These are phyloP conservation scores for Pogonus chalceus DNA, from an alignment of 1,140 invertebrate species.

Conservation along the genomic window DNA sequence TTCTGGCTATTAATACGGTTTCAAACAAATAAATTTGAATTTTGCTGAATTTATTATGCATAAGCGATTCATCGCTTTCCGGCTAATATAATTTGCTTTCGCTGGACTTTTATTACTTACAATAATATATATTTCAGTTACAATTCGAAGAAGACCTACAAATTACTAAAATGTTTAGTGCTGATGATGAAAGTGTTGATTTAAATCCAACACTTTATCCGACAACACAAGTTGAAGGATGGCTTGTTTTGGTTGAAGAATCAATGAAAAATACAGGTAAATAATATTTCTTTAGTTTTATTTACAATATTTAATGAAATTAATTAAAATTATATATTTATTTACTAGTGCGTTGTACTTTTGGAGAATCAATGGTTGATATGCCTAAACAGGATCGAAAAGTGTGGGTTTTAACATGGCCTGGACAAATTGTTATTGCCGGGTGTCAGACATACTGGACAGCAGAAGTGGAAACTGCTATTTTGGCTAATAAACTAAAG, in stretches of 20 bases:
- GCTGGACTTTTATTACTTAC: too few species aligned
- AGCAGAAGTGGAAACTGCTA: constrained; percentile 45
- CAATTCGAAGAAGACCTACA: constrained; percentile 57
- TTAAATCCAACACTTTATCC: constrained; percentile 54
- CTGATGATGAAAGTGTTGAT: constrained; percentile 61
- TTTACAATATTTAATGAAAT: not conserved
- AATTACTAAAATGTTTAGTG: constrained; percentile 69
- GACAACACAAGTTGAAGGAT: constrained; percentile 64
- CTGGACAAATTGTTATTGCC: constrained; percentile 65
- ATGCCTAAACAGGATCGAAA: constrained; percentile 40
- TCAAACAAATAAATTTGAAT: too few species aligned
- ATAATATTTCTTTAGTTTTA: constrained; percentile 23
- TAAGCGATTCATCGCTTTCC: too few species aligned
- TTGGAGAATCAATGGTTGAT: constrained; percentile 42
- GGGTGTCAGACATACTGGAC: constrained; percentile 54
- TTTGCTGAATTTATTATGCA: too few species aligned
- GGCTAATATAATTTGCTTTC: too few species aligned
- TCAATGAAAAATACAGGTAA: constrained; percentile 55
- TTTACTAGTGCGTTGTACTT: constrained; percentile 38
- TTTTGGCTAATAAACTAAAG: constrained; percentile 35
- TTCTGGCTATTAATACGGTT: too few species aligned
- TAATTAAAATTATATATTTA: not conserved
- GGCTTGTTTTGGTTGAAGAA: constrained; percentile 58
- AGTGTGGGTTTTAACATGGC: constrained; percentile 63
- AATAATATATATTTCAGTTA: too few species aligned